Evolutionary conservation across 2,797 vertebrate species (phyloP).

Genomic region (Prionace glauca): DNA sequence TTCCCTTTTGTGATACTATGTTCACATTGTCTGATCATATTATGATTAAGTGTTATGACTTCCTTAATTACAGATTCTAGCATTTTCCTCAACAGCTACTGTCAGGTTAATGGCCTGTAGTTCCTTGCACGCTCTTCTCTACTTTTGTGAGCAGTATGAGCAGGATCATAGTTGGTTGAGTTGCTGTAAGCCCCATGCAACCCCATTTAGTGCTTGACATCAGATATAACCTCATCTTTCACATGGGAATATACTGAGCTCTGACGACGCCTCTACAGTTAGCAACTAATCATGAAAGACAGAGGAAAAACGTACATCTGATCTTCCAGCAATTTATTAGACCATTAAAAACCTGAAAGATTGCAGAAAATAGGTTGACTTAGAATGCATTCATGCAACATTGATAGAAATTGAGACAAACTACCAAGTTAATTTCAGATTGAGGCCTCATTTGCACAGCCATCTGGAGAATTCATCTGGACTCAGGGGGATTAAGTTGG

Average conservation of each 20-base stretch:
- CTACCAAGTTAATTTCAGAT: not conserved
- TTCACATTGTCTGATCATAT: not conserved
- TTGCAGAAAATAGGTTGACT: not conserved
- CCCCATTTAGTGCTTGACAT: not conserved
- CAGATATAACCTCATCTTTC: not conserved
- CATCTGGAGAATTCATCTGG: not conserved
- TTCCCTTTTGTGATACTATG: not conserved
- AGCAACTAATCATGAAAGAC: not conserved
- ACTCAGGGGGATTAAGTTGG: not conserved
- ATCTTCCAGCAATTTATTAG: not conserved
- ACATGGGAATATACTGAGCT: not conserved
- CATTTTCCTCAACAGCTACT: not conserved
- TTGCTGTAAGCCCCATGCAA: not conserved
- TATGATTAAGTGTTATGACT: too few species aligned
- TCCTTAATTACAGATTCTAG: not conserved
- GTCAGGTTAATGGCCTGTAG: not conserved
- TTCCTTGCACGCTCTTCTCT: too few species aligned
- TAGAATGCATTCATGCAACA: not conserved
- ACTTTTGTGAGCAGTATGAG: not conserved
- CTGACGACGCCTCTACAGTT: not conserved
- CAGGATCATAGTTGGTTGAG: not conserved
- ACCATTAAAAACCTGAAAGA: not conserved
- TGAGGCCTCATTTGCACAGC: not conserved
- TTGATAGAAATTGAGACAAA: not conserved
- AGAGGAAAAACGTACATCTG: not conserved